These are phyloP conservation scores for Bellardia pandia DNA, from an alignment of 2,888 invertebrate genomes.

Conservation along the genomic window DNA sequence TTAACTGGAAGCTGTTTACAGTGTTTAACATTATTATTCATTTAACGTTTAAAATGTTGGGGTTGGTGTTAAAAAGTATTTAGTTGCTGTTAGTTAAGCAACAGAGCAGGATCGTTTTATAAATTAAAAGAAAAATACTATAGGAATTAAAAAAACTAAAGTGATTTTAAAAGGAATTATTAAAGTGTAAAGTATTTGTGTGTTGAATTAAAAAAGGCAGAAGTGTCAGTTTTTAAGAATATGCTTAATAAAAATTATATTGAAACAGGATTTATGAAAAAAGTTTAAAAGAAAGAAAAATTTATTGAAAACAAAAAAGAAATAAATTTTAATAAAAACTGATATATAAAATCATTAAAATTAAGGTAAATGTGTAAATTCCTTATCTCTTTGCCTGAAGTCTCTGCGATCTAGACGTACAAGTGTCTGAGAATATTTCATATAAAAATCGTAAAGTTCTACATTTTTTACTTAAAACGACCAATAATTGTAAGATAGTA, in stretches of 20 bases:
- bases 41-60: constrained; percentile 66
- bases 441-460: no score
- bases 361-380: background rate
- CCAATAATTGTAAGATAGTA: no score
- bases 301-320: no score
- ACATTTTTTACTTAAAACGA: no score
- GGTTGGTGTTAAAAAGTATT: constrained; percentile 31
- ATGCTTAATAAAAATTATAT: background rate
- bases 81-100: constrained; percentile 75
- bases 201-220: background rate
- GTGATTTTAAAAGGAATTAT: background rate
- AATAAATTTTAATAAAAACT: background rate
- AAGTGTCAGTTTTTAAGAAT: background rate
- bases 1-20: background rate
- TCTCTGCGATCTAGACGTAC: no score
- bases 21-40: constrained; percentile 14
- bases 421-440: no score
- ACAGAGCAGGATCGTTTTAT: constrained; percentile 75
- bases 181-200: background rate
- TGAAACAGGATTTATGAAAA: background rate
- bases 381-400: no score
- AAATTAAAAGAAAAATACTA: background rate
- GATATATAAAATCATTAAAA: background rate
- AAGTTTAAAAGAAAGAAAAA: background rate
- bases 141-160: constrained; percentile 2